Base-by-base conservation (phyloP, 1,140 invertebrate species). In the Nixonia krombeini region DNA sequence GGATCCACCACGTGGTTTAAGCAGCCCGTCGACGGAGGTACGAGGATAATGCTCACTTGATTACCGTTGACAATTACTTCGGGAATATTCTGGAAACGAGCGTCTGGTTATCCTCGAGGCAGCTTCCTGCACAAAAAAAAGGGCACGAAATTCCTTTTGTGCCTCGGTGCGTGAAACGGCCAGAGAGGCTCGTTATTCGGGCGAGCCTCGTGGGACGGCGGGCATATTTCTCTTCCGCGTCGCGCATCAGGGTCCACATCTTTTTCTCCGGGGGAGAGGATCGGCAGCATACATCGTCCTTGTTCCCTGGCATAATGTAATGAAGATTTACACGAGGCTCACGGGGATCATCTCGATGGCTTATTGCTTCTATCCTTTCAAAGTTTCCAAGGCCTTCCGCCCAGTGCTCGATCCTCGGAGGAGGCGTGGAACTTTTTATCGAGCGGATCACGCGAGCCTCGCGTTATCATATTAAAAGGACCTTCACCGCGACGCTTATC, bases 251-350 rank as follows among this genome's bases (percentile, higher is more conserved):
- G n/a, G n/a, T n/a, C n/a, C n/a, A n/a, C n/a, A n/a, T n/a, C n/a
- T n/a, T n/a, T n/a, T n/a, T n/a, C n/a, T n/a, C n/a, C n/a, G n/a
- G n/a, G n/a, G n/a, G n/a, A n/a, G n/a, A n/a, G n/a, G n/a, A n/a
- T n/a, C n/a, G n/a, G n/a, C n/a, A n/a, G 25, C 28, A 12, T 33
- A 33, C 38, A 12, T 44, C 50, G 44, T 37, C 50, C 10, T 38
- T 26, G 31, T 33, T 10, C 2, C 29, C 26, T 62, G 53, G 70
- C 66, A 77, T 74, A 74, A 62, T 70, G 42, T 78, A 80, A 81
- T 78, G 73, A 80, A 79, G 76, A 80, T 81, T 80, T 81, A 81
- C 77, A 67, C 57, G 62, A 9, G 59, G 69, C 75, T 72, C 65
- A 61, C 44, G 51, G 23, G 73, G 72, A 78, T 74, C 66, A 77